Conservation (phyloP, 1,140 invertebrate genomes). For the Atta cephalotes region DNA sequence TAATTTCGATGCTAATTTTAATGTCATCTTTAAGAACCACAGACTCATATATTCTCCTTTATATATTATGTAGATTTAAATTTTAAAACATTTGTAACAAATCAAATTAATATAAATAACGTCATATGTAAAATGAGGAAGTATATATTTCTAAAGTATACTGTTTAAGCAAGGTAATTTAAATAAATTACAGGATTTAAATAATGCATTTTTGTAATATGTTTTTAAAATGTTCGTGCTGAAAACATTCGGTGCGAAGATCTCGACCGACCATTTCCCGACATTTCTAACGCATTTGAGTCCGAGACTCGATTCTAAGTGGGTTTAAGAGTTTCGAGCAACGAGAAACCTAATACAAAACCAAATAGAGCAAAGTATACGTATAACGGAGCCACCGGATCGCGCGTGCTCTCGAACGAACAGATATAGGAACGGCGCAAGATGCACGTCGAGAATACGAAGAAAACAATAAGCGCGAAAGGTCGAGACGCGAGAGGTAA, state of each 20-base stretch:
- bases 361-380: conserved; percentile 31
- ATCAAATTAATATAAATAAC: neutral
- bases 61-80: neutral
- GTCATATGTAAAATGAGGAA: neutral
- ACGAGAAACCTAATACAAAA: conserved; percentile 24
- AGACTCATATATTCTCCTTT: neutral
- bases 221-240: neutral
- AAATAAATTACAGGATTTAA: neutral
- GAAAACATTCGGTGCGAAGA: conserved; percentile 16
- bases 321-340: conserved; percentile 31
- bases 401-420: neutral
- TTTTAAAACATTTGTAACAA: neutral
- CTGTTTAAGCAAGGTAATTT: neutral
- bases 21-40: neutral
- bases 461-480: conserved; percentile 60
- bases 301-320: conserved; percentile 27
- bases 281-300: neutral
- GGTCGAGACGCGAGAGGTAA: conserved; percentile 42
- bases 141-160: neutral
- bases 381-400: conserved; percentile 51
- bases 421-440: neutral
- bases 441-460: conserved; percentile 17
- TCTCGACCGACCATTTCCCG: neutral
- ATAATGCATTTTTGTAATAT: neutral
- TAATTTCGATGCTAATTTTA: neutral